Base-by-base conservation (phyloP, 2,113 vertebrate species). In the Oreotrochilus melanogaster region DNA sequence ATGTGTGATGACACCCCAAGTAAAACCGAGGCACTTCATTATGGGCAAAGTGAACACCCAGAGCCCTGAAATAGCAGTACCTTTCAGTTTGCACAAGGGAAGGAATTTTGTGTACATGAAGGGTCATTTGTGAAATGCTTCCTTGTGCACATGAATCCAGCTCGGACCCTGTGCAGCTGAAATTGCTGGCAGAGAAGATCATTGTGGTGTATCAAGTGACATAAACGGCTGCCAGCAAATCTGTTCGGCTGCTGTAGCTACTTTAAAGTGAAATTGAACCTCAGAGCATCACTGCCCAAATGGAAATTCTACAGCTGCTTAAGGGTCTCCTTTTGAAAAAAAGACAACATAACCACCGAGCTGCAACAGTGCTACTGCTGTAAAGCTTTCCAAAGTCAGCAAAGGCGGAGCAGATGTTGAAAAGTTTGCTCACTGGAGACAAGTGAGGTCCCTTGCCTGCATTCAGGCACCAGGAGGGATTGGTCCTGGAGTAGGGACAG, bases 121-220 rank as follows among this genome's bases (percentile, higher is more conserved):
- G 72, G 51, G 57, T 61, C 7, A 1, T 15, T 57, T 22, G 42
- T 65, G 70, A 54, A 86, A 62, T 43, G 58, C 69, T 37, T 0
- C 70, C 67, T 94, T 45, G 58, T 3, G 6, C 17, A 9, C 17
- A 5, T 2, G 4, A 48, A 33, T 61, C 50, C 51, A 37, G 51
- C n/a, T 14, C 0, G 0, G 33, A 25, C 57, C 89, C 31, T 0
- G 4, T 1, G 10, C 50, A 27, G 70, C 71, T 0, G 0, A 13
- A 74, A 60, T 23, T 30, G 57, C 67, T 89, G 78, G 37, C 48
- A 35, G 37, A 12, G 80, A 51, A 13, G 3, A 1, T 47, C 4
- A 7, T 1, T 66, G 66, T 2, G 21, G 31, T 37, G 12, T 18
- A 25, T n/a, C 6, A 9, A 78, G 51, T n/a, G 60, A 25, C 11